Percentiles rank a stretch among this genome's conserved stretches.
phyloP scores from a whole-genome alignment of 2,113 vertebrate genomes.

The Ploceus nigricollis region DNA sequence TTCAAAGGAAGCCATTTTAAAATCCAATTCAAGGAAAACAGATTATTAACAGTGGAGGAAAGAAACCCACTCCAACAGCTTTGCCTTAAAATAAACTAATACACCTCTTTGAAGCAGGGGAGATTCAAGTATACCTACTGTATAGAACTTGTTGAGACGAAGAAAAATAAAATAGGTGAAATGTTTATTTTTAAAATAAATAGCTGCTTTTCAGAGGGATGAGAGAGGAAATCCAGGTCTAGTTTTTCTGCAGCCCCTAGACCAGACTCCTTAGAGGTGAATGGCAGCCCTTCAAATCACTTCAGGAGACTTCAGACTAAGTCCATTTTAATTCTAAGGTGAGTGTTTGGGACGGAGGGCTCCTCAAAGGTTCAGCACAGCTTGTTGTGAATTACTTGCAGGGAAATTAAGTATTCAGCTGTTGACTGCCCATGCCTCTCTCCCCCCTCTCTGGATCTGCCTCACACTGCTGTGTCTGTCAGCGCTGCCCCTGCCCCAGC shows the following conservation, averaged over 20 bases:
- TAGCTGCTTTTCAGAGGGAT: background rate
- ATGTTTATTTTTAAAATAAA: background rate
- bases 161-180: background rate
- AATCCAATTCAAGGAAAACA: constrained; percentile 16
- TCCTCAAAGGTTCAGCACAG: background rate
- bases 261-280: background rate
- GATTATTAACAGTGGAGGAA: background rate
- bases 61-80: background rate
- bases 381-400: background rate
- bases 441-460: background rate
- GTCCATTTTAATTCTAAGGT: background rate
- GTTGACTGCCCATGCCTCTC: background rate
- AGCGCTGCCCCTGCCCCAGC: background rate
- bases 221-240: background rate
- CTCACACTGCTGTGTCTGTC: background rate
- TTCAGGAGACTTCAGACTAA: background rate
- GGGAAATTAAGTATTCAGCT: background rate
- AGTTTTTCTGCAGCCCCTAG: background rate
- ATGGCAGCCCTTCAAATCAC: background rate
- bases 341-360: fast-evolving
- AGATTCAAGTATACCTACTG: background rate
- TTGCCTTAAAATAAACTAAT: background rate
- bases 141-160: background rate
- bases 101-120: background rate
- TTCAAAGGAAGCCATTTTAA: constrained; percentile 63